Conservation (phyloP, 2,888 invertebrate genomes). For the Himalopsyche japonica region DNA sequence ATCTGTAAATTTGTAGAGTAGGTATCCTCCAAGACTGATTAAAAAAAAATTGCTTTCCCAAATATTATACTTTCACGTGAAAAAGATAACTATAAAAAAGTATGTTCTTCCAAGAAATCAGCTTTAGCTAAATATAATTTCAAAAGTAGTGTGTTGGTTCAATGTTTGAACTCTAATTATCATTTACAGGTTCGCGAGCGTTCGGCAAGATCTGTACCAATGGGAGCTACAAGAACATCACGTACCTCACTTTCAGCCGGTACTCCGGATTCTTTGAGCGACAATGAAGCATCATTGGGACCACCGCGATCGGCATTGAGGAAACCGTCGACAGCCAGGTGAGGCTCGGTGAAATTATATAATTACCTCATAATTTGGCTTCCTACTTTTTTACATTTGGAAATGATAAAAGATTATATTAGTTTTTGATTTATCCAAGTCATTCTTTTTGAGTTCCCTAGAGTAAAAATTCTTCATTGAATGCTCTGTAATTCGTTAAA, state of each 20-base stretch:
- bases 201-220: conserved; percentile 88
- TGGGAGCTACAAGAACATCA: conserved; percentile 73
- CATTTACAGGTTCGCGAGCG: conserved; percentile 84
- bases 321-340: conserved; percentile 66
- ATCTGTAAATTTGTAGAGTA: too few relatives aligned
- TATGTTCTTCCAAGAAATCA: too few relatives aligned
- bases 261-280: conserved; percentile 86
- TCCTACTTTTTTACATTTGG: neutral
- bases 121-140: too few relatives aligned
- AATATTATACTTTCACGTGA: too few relatives aligned
- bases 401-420: too few relatives aligned
- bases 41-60: too few relatives aligned
- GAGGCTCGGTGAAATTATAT: conserved; percentile 40
- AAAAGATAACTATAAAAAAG: too few relatives aligned
- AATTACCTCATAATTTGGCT: neutral
- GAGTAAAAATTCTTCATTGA: too few relatives aligned
- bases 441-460: too few relatives aligned
- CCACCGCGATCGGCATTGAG: conserved; percentile 67
- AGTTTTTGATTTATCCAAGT: neutral
- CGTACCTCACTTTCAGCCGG: conserved; percentile 82
- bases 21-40: too few relatives aligned
- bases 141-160: too few relatives aligned
- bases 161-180: neutral
- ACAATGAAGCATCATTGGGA: conserved; percentile 80
- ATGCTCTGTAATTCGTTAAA: too few relatives aligned